Percentiles rank a stretch among this genome's conserved stretches.
phyloP scores from a whole-genome alignment of 2,113 vertebrate genomes.

The Ptyas mucosa region DNA sequence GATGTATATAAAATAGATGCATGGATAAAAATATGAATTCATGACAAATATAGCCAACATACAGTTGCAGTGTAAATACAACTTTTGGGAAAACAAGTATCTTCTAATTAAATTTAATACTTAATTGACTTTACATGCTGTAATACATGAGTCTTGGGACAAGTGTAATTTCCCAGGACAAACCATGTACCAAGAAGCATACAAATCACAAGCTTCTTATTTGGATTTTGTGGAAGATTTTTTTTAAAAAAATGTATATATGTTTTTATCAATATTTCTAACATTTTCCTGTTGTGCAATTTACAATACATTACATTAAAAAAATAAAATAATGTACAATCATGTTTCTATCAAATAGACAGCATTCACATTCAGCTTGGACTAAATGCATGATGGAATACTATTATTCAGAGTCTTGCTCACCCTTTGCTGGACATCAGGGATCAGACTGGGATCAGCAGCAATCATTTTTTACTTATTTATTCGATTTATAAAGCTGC shows the following conservation, averaged over 20 bases:
- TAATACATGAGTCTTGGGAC: fast-evolving
- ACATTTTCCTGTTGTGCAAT: background rate
- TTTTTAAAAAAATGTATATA: background rate
- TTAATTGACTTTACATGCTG: background rate
- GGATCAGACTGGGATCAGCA: background rate
- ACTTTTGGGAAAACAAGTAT: background rate
- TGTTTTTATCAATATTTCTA: background rate
- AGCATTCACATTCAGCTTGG: background rate
- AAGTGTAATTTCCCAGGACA: background rate
- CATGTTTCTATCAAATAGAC: background rate
- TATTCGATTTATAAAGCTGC: background rate
- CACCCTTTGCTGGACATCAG: background rate
- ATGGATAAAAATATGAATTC: background rate
- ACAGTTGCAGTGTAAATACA: background rate
- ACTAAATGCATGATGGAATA: background rate
- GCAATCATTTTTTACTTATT: background rate
- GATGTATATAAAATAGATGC: background rate
- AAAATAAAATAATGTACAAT: background rate
- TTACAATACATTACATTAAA: background rate
- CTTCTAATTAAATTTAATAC: background rate
- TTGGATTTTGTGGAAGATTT: background rate
- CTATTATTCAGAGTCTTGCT: background rate
- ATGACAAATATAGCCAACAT: fast-evolving
- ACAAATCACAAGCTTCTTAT: background rate
- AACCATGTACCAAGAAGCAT: background rate